Conservation (phyloP, 2,113 vertebrate species). For the Podilymbus podiceps region DNA sequence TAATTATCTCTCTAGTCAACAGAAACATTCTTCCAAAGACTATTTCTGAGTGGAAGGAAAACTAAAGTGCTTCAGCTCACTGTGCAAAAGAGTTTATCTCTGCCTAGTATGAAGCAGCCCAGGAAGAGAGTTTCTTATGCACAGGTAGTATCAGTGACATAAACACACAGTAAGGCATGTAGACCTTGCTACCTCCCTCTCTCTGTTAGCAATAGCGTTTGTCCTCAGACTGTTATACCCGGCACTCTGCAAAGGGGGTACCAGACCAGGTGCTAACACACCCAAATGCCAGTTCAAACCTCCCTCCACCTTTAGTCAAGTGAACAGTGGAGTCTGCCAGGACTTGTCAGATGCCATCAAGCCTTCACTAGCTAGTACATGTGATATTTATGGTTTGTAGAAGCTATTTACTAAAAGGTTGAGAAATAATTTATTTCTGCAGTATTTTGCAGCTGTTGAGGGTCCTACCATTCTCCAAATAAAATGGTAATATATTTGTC, state of each 20-base stretch:
- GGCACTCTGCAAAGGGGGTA: neutral
- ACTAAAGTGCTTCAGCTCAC: neutral
- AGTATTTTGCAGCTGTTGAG: neutral
- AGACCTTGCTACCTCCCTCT: neutral
- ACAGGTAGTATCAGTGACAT: neutral
- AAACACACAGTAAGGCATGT: no score
- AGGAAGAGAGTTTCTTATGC: neutral
- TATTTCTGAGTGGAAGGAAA: neutral
- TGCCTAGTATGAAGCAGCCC: neutral
- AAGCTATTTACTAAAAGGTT: accelerated
- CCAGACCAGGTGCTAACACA: neutral
- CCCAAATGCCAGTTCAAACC: neutral
- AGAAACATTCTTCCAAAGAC: neutral
- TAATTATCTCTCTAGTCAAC: neutral
- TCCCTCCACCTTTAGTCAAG: neutral
- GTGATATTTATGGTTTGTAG: neutral
- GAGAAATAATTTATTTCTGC: neutral
- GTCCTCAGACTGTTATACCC: neutral
- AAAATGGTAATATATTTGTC: neutral
- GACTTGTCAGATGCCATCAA: neutral
- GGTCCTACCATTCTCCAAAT: neutral
- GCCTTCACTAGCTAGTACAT: neutral
- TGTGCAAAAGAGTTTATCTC: neutral
- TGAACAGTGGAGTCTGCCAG: neutral
- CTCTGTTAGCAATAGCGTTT: neutral